Evolutionary conservation across 2,888 invertebrate genomes (phyloP), one percentile per base, ranked within the genome.

Genomic region (Macrophya annulata): DNA sequence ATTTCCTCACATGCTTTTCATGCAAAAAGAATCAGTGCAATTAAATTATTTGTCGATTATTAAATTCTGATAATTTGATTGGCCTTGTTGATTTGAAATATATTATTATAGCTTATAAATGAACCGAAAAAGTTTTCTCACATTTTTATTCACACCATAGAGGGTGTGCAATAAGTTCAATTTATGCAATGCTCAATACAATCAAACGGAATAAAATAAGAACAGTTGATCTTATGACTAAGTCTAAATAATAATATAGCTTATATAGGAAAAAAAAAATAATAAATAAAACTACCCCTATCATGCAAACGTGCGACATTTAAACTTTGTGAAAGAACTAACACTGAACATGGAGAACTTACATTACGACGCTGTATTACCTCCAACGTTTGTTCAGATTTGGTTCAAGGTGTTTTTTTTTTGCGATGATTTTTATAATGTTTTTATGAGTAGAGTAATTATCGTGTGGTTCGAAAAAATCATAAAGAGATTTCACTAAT

Each of bases 231-330:
- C n/a, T 59, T 55, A 74, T n/a, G 21, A 21, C 8, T 43, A n/a
- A n/a, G 37, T 45, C 10, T 31, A 48, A 79, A 62, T 87, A 89
- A 88, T 85, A 88, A 85, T 65, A 83, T 85, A 84, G 85, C 68
- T 71, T 86, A 89, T 89, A 91, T 90, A 90, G 89, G 31, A 90
- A 83, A 86, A 83, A 79, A 82, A 68, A 82, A 17, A 40, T 17
- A 72, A 48, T n/a, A 71, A 72, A 48, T 59, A 40, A 77, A 77
- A 88, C 85, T 86, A 89, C 85, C 87, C 88, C 86, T 87, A 71
- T 84, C 91, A 92, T 91, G 92, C 92, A 86, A 88, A 86, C 91
- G 90, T 91, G 91, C 92, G 89, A 91, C 89, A 90, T 86, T 77
- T 85, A 89, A 77, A 86, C 85, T 85, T 84, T 76, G 62, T 85